Evolutionary conservation across 2,797 vertebrate species (phyloP), one percentile per base, ranked within the genome.

Genomic region (Urosaurus nigricauda): DNA sequence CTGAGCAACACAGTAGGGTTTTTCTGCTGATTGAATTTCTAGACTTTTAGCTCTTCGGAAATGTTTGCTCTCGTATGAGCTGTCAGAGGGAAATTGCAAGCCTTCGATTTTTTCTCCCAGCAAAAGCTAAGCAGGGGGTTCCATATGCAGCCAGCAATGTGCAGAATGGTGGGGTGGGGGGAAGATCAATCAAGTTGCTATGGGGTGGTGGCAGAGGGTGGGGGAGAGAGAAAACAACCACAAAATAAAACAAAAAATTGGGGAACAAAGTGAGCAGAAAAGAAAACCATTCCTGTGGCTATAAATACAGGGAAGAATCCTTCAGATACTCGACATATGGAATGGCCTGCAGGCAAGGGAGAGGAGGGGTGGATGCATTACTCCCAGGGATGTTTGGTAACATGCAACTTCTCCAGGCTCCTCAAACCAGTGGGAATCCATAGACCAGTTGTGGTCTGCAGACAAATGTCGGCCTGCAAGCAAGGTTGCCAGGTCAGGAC

Each of bases 11-110:
- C 94, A 94, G 95, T 95, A 95, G 96, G 94, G 94, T 94, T 94
- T 74, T 60, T 51, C 95, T 91, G 83, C 92, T 95, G 95, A 96
- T 95, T 94, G 94, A 96, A 96, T 96, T 96, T 95, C 94, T 94
- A 95, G 94, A 96, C 94, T 93, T 95, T 95, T 94, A 94, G 95
- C 94, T 95, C 95, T 95, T 96, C 86, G 94, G 95, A 96, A 96
- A 95, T 93, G 95, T 96, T 96, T 96, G 95, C 95, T 95, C 94
- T 95, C 91, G 89, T 95, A 95, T 91, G 90, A 96, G 95, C 95
- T 95, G 95, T 96, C 95, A 95, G 94, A 94, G 88, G 90, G 93
- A 95, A 95, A 94, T 92, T 94, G 91, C 84, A 88, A 90, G 94
- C 91, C 93, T 93, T 94, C 87, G 84, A 96, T 95, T 96, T 68